These are phyloP conservation scores for Neostethus bicornis DNA, from an alignment of 2,797 vertebrate species.

Conservation along the genomic window DNA sequence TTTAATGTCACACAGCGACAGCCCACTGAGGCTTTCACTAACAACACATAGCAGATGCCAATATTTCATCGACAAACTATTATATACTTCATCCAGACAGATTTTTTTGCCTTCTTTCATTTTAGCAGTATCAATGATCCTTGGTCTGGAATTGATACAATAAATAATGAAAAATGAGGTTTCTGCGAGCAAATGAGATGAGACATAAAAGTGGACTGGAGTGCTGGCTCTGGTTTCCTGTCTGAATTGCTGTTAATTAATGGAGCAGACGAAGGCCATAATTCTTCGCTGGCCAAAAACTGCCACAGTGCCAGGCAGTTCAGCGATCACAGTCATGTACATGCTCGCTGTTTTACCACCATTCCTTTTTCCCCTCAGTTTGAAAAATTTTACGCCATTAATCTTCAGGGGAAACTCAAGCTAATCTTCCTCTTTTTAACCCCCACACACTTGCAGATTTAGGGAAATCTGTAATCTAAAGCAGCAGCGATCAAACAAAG, in stretches of 20 bases:
- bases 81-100: constrained; percentile 40
- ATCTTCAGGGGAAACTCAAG: constrained; percentile 40
- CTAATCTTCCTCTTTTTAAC: constrained; percentile 14
- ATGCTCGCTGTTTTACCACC: constrained; percentile 41
- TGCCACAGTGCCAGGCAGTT: constrained; percentile 57
- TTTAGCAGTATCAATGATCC: constrained; percentile 63
- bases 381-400: constrained; percentile 36
- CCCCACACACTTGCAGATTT: constrained; percentile 26
- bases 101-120: constrained; percentile 16
- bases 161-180: constrained; percentile 77
- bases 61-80: constrained; percentile 59
- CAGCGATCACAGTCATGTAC: constrained; percentile 50
- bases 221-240: constrained; percentile 78
- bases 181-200: constrained; percentile 71
- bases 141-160: constrained; percentile 68
- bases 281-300: constrained; percentile 55
- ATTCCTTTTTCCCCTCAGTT: constrained; percentile 21
- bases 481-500: constrained; percentile 43
- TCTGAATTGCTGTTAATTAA: constrained; percentile 79
- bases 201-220: constrained; percentile 72
- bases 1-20: constrained; percentile 65
- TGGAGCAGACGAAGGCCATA: constrained; percentile 73
- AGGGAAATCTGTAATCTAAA: constrained; percentile 37
- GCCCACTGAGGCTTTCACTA: constrained; percentile 48
- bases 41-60: constrained; percentile 29